Percentiles rank a stretch among this genome's conserved stretches.
These are phyloP conservation scores for Hydropsyche tenuis DNA, from an alignment of 1,140 invertebrate species.

Conservation along the genomic window DNA sequence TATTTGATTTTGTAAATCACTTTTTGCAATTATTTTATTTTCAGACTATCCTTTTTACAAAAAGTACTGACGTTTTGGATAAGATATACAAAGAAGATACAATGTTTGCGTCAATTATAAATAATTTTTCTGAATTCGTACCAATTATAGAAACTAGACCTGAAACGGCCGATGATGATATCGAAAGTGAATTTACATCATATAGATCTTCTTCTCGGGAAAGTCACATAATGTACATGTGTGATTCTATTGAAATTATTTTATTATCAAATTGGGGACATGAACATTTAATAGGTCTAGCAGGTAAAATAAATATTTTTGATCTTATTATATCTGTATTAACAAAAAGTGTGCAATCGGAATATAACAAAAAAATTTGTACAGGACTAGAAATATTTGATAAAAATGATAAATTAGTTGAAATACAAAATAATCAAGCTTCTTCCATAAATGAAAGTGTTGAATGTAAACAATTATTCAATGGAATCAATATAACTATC, in stretches of 20 bases:
- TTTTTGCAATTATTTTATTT: slow-evolving; percentile 51
- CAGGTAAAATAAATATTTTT: slow-evolving; percentile 54
- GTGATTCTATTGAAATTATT: slow-evolving; percentile 62
- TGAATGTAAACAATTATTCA: slow-evolving; percentile 61
- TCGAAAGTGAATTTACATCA: slow-evolving; percentile 51
- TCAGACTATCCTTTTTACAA: slow-evolving; percentile 85
- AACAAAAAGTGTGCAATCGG: not conserved
- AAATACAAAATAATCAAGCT: slow-evolving; percentile 31
- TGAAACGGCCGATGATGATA: slow-evolving; percentile 61
- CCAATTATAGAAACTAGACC: slow-evolving; percentile 61
- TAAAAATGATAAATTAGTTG: slow-evolving; percentile 34
- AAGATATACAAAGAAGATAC: slow-evolving; percentile 74
- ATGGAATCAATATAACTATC: slow-evolving; percentile 67
- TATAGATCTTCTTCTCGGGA: slow-evolving; percentile 50
- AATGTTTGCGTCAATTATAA: slow-evolving; percentile 66
- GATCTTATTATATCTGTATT: not conserved
- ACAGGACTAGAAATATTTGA: slow-evolving; percentile 49
- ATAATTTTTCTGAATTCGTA: slow-evolving; percentile 53
- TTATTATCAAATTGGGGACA: slow-evolving; percentile 69
- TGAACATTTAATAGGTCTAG: slow-evolving; percentile 64
- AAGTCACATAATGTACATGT: slow-evolving; percentile 55
- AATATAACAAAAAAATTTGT: not conserved
- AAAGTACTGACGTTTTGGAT: slow-evolving; percentile 76
- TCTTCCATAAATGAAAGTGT: slow-evolving; percentile 40
- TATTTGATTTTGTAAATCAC: slow-evolving; percentile 9